A percentile compares a stretch with the other conserved stretches of the same genome.
Evolutionary conservation across 2,797 vertebrate genomes (phyloP).

Genomic region (Rhinogobio ventralis): DNA sequence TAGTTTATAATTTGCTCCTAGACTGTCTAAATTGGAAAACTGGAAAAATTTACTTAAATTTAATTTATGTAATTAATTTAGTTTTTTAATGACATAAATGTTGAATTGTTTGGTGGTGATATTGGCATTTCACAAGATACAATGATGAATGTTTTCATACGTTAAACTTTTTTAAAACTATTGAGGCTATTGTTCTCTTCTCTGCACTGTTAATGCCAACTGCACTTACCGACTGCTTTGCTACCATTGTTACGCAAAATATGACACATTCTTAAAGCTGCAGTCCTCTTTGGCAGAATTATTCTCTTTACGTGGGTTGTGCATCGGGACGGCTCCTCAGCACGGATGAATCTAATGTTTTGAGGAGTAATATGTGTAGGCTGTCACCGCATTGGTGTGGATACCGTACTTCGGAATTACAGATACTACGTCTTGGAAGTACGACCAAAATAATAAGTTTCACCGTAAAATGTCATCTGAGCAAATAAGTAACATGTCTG

Average conservation of each 20-base stretch:
- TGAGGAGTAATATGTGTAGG: too few species aligned
- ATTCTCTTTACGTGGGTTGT: too few species aligned
- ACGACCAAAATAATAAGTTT: too few species aligned
- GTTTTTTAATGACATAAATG: conserved; percentile 4
- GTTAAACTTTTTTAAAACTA: not conserved
- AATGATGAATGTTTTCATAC: not conserved
- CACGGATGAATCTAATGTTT: too few species aligned
- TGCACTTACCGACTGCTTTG: conserved; percentile 13
- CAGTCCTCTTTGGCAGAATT: too few species aligned
- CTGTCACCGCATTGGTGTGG: too few species aligned
- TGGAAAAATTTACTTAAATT: not conserved
- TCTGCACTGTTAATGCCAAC: conserved; percentile 70
- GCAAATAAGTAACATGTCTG: too few species aligned
- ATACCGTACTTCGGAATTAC: too few species aligned
- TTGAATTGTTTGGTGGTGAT: not conserved
- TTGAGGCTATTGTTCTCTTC: conserved; percentile 75
- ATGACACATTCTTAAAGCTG: conserved; percentile 4
- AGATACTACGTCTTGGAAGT: too few species aligned
- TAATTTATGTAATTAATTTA: not conserved
- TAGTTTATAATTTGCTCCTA: not conserved
- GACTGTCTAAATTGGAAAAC: not conserved
- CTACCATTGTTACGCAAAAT: conserved; percentile 22
- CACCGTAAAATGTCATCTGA: too few species aligned
- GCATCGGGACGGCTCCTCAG: too few species aligned
- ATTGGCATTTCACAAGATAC: not conserved